Conservation (phyloP, 2,113 vertebrate species). For the Columba livia region DNA sequence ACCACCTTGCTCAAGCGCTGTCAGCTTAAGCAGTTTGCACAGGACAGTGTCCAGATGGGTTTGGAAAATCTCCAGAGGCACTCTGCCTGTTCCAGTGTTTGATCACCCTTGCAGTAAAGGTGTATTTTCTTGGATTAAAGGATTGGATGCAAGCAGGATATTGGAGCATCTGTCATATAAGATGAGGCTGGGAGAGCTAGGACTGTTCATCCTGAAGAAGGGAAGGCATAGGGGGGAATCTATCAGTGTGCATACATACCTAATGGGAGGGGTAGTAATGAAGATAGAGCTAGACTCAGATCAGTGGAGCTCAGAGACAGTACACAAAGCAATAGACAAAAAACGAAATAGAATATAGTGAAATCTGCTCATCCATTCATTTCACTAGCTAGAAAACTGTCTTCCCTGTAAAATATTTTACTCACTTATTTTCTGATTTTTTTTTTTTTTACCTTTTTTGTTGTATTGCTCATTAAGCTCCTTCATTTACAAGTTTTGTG, state of each 20-base stretch:
- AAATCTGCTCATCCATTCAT: not conserved
- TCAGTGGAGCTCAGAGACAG: not conserved
- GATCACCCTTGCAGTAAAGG: not conserved
- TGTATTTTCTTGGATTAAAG: not conserved
- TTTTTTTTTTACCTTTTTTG: not conserved
- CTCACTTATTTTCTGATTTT: not conserved
- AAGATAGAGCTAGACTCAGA: not conserved
- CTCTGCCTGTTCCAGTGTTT: not conserved
- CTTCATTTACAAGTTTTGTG: not conserved
- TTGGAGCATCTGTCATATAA: too few relatives aligned
- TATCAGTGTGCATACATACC: not conserved
- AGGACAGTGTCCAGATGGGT: not conserved
- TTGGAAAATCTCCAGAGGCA: not conserved
- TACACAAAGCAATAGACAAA: not conserved
- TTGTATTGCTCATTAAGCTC: not conserved
- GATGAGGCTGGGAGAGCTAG: too few relatives aligned
- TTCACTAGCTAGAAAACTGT: not conserved
- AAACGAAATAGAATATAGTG: not conserved
- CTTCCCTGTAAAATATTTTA: not conserved
- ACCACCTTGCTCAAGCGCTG: too few relatives aligned
- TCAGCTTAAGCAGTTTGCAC: not conserved
- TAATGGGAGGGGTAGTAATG: not conserved
- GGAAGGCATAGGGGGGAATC: not conserved
- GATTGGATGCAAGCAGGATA: not conserved
- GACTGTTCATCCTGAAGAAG: not conserved